Evolutionary conservation across 2,888 invertebrate genomes (phyloP).

Genomic region (Polylopha cassiicola): DNA sequence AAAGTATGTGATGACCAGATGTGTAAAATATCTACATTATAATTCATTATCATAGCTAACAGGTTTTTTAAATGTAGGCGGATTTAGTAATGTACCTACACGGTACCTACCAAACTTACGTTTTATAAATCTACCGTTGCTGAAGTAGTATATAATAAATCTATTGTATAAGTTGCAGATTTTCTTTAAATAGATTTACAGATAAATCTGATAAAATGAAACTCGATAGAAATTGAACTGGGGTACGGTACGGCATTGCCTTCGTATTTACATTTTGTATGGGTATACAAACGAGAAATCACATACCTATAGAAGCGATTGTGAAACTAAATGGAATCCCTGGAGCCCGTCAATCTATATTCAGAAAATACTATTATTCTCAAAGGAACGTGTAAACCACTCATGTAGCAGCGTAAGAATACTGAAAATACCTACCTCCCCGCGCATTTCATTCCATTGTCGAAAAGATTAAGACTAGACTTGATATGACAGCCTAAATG

Average conservation of each 20-base stretch:
- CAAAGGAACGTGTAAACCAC: neutral
- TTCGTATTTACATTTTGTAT: constrained; percentile 18
- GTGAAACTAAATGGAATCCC: constrained; percentile 33
- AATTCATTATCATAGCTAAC: constrained; percentile 45
- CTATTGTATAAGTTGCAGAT: constrained; percentile 9
- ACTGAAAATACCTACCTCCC: too few relatives aligned
- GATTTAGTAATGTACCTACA: constrained; percentile 18
- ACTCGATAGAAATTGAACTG: constrained; percentile 5
- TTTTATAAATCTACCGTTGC: neutral
- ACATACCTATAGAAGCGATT: constrained; percentile 15
- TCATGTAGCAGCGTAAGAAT: too few relatives aligned
- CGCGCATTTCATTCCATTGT: too few relatives aligned
- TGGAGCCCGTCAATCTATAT: constrained; percentile 30
- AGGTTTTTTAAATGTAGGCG: constrained; percentile 42
- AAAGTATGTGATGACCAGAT: constrained; percentile 34
- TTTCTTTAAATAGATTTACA: neutral
- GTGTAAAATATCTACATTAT: neutral
- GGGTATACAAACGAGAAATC: constrained; percentile 23
- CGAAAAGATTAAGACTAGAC: too few relatives aligned
- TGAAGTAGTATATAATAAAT: too few relatives aligned
- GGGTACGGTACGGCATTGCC: constrained; percentile 9
- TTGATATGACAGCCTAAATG: too few relatives aligned
- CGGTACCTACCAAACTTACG: constrained; percentile 8
- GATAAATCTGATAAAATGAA: constrained; percentile 2
- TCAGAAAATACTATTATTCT: constrained; percentile 16